Base-by-base conservation (phyloP, 2,888 invertebrate genomes). In the Rotaria sp. region DNA sequence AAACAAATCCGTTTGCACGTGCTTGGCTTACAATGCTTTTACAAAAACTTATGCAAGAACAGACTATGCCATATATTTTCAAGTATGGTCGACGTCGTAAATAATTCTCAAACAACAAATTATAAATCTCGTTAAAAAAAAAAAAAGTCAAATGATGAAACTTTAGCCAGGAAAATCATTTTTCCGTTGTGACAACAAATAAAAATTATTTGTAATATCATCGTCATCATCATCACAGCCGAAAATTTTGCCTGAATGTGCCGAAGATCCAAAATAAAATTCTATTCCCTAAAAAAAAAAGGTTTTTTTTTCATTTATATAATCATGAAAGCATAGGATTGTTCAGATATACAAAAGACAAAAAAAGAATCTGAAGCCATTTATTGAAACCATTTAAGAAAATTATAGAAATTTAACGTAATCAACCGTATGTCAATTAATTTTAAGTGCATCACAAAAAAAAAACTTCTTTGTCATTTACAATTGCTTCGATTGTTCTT, bases 1-100 rank as follows among this genome's bases (percentile, higher is more conserved):
- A 80, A 45, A 80, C 80, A 24, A 80, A 80, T 80, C 80, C 80
- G n/a, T 80, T 80, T 41, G 80, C 80, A 15, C 41, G 80, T 45
- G 80, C 80, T 45, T 80, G 80, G 80, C 45, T 80, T 26, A 45
- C 45, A 11, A 26, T 80, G 80, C 80, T 80, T 41, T 21, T 80
- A 26, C 41, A 80, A 45, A 80, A 80, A n/a, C 26, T 80, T 80
- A 45, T 45, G 45, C 45, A 80, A 80, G 80, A 80, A 45, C 80
- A 80, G 5, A 3, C 80, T 26, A 45, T 80, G 24, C 80, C 80
- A 45, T 80, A 45, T 15, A 80, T 80, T n/a, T 80, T 80, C 26
- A 80, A 80, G 45, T 80, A 80, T 80, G 80, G 80, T 67, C 67
- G 67, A 18, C 67, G 67, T 67, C 67, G 67, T 0, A 67, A 67